Percentiles rank a stretch among this genome's conserved stretches.
Conservation (phyloP, 2,888 invertebrate species). For the Platycnemis pennipes region DNA sequence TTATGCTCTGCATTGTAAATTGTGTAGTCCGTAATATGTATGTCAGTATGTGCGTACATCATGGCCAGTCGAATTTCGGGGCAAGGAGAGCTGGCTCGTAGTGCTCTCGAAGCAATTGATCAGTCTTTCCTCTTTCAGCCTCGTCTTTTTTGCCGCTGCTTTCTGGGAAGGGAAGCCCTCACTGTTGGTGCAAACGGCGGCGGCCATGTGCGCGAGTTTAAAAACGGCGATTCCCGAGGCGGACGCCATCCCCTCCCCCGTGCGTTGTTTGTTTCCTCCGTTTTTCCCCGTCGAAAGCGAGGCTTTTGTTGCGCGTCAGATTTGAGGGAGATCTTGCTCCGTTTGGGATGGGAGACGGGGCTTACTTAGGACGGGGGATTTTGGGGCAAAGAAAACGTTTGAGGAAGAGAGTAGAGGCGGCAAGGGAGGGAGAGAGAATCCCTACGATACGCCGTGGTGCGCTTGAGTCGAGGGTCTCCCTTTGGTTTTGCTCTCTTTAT, state of each 20-base stretch:
- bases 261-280: neutral
- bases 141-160: neutral
- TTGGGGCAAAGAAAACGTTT: neutral
- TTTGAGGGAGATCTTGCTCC: neutral
- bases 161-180: neutral
- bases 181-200: no score
- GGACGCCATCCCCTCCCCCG: neutral
- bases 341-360: neutral
- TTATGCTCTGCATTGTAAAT: no score
- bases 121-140: neutral
- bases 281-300: neutral
- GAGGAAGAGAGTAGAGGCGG: neutral
- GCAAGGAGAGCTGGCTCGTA: no score
- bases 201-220: slow-evolving; percentile 5
- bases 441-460: no score
- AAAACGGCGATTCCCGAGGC: neutral
- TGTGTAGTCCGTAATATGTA: no score
- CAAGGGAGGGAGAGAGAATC: neutral
- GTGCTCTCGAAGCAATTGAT: neutral
- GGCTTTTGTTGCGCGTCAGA: neutral
- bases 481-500: no score
- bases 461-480: no score
- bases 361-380: neutral
- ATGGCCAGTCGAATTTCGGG: no score
- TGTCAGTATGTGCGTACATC: no score